Evolutionary conservation across 2,797 vertebrate species (phyloP).

Genomic region (Xiphophorus birchmanni): DNA sequence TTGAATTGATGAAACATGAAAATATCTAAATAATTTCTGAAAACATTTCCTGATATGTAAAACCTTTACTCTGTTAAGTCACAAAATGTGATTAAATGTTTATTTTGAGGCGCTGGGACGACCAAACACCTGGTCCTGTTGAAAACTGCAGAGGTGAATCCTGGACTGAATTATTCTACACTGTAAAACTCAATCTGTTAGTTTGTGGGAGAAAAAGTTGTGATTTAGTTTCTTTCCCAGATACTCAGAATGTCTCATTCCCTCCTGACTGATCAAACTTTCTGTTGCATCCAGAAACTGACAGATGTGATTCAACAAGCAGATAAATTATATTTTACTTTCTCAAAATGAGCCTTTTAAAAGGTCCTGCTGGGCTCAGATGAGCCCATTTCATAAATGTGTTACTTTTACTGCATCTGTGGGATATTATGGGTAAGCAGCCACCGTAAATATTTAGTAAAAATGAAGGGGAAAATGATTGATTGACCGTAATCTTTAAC

Average conservation of each 20-base stretch:
- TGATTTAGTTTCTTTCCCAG: background rate
- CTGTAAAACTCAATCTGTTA: background rate
- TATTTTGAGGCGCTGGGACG: no score
- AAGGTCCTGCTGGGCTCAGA: background rate
- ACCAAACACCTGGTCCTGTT: no score
- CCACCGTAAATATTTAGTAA: background rate
- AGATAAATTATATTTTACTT: background rate
- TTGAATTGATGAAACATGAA: no score
- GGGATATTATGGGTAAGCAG: background rate
- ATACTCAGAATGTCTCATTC: background rate
- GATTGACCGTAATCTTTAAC: background rate
- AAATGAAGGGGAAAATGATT: slow-evolving; percentile 2
- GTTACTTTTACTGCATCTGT: background rate
- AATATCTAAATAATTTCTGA: no score
- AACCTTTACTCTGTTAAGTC: no score
- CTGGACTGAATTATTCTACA: background rate
- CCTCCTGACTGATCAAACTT: background rate
- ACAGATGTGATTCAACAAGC: background rate
- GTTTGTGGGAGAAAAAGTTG: background rate
- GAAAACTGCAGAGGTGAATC: background rate
- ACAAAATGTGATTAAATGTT: no score
- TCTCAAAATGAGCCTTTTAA: background rate
- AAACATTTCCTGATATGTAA: no score
- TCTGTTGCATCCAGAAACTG: background rate
- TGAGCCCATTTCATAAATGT: background rate